Conservation (phyloP, 2,113 vertebrate species). For the Peucedramus taeniatus region DNA sequence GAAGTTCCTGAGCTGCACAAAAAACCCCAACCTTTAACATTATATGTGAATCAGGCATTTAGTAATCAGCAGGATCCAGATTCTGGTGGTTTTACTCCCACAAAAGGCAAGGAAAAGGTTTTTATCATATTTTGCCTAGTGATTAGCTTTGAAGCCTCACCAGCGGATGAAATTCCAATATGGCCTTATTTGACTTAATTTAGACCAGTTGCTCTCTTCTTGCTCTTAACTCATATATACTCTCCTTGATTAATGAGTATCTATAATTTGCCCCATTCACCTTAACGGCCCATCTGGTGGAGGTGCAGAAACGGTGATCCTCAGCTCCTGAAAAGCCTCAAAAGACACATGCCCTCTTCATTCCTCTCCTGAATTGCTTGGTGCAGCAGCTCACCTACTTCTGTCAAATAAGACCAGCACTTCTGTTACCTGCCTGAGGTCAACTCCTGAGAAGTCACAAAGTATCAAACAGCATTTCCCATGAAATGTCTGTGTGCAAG, state of each 20-base stretch:
- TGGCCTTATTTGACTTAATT: neutral
- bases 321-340: neutral
- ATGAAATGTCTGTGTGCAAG: neutral
- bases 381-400: neutral
- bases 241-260: neutral
- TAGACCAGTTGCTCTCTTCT: neutral
- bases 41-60: neutral
- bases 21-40: accelerated
- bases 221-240: neutral
- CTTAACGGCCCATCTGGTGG: neutral
- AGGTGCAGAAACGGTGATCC: neutral
- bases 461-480: neutral
- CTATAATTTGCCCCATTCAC: neutral
- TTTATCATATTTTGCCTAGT: neutral
- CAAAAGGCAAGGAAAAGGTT: neutral
- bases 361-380: neutral
- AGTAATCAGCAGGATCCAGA: neutral
- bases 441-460: neutral
- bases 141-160: neutral
- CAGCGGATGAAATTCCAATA: neutral
- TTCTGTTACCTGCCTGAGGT: neutral
- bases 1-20: neutral
- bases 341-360: neutral
- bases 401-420: neutral
- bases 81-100: neutral